Percentiles rank a stretch among this genome's conserved stretches.
phyloP scores from a whole-genome alignment of 2,888 invertebrate species.

The Eutolmus rufibarbis region DNA sequence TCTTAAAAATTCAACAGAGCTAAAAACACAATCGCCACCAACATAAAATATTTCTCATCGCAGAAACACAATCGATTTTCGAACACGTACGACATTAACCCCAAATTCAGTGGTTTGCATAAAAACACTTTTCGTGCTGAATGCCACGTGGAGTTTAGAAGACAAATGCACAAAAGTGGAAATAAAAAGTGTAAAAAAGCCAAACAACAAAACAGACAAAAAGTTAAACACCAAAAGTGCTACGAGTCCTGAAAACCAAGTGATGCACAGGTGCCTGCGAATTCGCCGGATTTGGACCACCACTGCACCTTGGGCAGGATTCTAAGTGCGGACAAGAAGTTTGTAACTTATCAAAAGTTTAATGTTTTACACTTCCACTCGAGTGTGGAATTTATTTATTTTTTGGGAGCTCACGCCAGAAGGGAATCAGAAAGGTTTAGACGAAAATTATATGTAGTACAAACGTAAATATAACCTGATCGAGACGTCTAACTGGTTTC shows the following conservation, averaged over 20 bases:
- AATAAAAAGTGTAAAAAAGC: neutral
- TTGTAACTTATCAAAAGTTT: constrained; percentile 35
- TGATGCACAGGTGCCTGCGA: constrained; percentile 3
- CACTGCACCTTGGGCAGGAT: neutral
- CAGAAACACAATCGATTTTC: constrained; percentile 14
- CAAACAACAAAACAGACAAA: neutral
- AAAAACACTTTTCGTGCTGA: neutral
- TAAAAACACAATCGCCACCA: neutral
- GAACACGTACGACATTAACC: constrained; percentile 6
- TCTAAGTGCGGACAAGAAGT: constrained; percentile 7
- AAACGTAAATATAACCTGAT: neutral
- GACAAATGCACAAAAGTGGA: neutral
- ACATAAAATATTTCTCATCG: neutral
- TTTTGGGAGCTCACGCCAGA: neutral
- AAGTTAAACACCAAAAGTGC: neutral
- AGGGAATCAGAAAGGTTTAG: neutral
- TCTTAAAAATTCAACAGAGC: neutral
- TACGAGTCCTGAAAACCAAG: constrained; percentile 3
- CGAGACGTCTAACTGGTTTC: constrained; percentile 51
- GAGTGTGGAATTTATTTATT: constrained; percentile 2
- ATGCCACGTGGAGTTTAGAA: neutral
- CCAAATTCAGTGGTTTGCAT: neutral
- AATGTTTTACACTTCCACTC: constrained; percentile 16
- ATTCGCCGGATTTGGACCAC: neutral
- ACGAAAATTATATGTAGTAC: neutral